Conservation (phyloP, 2,113 vertebrate species). For the Scophthalmus maximus region DNA sequence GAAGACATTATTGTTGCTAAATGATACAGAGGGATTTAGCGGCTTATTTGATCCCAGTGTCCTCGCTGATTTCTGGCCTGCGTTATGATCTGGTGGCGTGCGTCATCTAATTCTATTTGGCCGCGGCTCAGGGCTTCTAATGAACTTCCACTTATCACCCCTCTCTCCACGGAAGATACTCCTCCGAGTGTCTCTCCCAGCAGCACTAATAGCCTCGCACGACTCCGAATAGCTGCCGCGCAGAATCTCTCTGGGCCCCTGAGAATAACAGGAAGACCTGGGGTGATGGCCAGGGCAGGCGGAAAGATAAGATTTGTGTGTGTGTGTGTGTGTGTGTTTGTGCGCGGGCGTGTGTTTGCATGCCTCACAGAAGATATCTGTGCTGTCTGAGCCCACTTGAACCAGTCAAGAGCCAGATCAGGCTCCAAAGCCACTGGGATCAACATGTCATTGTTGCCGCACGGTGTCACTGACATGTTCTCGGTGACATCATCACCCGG, state of each 20-base stretch:
- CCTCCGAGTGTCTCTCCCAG: conserved; percentile 51
- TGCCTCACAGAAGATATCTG: conserved; percentile 50
- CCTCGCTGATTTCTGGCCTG: conserved; percentile 62
- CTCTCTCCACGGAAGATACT: conserved; percentile 41
- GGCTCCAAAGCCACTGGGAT: conserved; percentile 67
- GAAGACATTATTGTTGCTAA: conserved; percentile 72
- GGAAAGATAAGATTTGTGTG: conserved; percentile 73
- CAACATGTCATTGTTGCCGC: conserved; percentile 70
- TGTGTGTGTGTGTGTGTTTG: conserved; percentile 28
- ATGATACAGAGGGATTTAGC: conserved; percentile 64
- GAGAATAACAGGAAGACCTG: conserved; percentile 70
- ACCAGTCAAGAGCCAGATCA: conserved; percentile 76
- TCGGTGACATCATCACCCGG: conserved; percentile 72
- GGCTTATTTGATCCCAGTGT: conserved; percentile 67
- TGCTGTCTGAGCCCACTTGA: conserved; percentile 74
- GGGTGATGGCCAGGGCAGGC: conserved; percentile 65
- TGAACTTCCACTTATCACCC: conserved; percentile 74
- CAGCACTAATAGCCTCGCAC: conserved; percentile 38
- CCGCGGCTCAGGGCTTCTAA: conserved; percentile 57
- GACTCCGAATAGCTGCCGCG: neutral
- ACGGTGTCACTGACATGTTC: conserved; percentile 72
- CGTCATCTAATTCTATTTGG: conserved; percentile 74
- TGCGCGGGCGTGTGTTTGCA: conserved; percentile 19
- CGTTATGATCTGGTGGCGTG: conserved; percentile 57
- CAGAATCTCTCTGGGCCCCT: conserved; percentile 50